These are phyloP conservation scores for Spermophilus dauricus DNA, from an alignment of 2,113 vertebrate species.

Conservation along the genomic window DNA sequence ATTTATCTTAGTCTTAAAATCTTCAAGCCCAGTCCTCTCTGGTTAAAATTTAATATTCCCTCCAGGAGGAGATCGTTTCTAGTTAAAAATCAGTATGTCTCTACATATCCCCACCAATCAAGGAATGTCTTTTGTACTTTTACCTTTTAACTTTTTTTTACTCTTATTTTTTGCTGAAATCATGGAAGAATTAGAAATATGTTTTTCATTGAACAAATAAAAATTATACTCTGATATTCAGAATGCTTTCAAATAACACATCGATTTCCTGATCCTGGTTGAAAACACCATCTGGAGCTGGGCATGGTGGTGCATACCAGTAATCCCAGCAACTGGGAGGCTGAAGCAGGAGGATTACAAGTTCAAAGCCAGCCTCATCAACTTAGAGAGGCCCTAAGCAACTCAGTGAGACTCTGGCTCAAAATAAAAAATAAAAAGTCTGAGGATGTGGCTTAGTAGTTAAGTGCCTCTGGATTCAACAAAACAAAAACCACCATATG, in stretches of 20 bases:
- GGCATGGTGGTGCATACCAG: too few relatives aligned
- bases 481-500: background rate
- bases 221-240: background rate
- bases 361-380: too few relatives aligned
- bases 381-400: too few relatives aligned
- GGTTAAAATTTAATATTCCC: conserved; percentile 45
- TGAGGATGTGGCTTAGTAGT: too few relatives aligned
- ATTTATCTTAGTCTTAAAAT: conserved; percentile 26
- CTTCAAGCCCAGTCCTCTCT: background rate
- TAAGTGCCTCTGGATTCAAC: too few relatives aligned
- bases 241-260: conserved; percentile 18
- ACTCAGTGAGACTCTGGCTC: too few relatives aligned
- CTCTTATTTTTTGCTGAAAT: background rate
- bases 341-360: too few relatives aligned
- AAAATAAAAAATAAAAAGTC: too few relatives aligned
- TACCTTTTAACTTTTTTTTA: background rate
- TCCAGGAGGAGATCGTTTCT: background rate
- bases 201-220: conserved; percentile 48
- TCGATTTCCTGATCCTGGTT: background rate
- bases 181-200: conserved; percentile 11
- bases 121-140: background rate
- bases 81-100: conserved; percentile 10
- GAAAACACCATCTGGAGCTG: background rate
- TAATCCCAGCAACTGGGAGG: too few relatives aligned
- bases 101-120: background rate